Base-by-base conservation (phyloP, 1,140 invertebrate genomes). In the Trichonephila clavata region DNA sequence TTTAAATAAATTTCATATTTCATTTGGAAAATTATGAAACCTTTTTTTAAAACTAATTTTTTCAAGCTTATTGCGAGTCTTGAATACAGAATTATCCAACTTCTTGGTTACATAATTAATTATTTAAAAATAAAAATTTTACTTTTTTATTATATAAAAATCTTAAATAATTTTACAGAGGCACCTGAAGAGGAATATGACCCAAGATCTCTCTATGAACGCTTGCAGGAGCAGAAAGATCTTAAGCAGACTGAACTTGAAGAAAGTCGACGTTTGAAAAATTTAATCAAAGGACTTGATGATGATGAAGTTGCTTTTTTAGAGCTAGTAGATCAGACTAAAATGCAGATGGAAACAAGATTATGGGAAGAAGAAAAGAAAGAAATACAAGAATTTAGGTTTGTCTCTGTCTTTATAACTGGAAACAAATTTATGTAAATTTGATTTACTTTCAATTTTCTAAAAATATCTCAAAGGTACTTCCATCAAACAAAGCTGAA, bases 301-400 rank as follows among this genome's bases (percentile, higher is more conserved):
- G 98, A 99, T 95, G 99, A 99, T 96, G 99, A 99, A 96, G 97
- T 98, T 0, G 97, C 98, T 94, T 99, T 99, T 96, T 96, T 99
- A 14, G 98, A 99, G 95, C 96, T 98, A 81, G 98, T 99, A 14
- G 98, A 99, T 96, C 96, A 97, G 94, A 97, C 97, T 27, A 98
- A 98, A 96, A 96, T 98, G 61, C 97, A 98, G 93, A 97, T 98
- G 63, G 98, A 98, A 94, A 96, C 97, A 92, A 97, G 97, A 95
- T 98, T 98, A 93, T 96, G 97, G 95, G 95, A 97, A 61, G 98
- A 98, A 95, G 98, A 99, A 95, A 97, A 97, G 94, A 98, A 98
- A 95, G 95, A 95, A 71, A 97, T 99, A 95, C 96, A 97, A 94
- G 98, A 98, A 95, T 99, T 98, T 95, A 97, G 98, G 96, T 94